Base-by-base conservation (phyloP, 2,888 invertebrate genomes). In the Amphimallon solstitiale region DNA sequence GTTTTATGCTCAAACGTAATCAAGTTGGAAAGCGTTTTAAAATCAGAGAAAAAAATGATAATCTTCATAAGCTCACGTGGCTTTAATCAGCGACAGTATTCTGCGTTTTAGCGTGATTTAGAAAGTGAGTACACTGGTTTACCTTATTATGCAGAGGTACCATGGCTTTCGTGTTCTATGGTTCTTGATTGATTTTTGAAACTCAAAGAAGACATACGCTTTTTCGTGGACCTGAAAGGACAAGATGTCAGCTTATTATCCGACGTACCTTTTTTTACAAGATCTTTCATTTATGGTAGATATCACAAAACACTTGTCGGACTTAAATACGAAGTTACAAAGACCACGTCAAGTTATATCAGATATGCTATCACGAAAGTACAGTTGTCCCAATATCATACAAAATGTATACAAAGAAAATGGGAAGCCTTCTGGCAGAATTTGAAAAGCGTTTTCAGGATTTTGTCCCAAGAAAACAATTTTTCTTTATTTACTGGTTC, bases 131-230 rank as follows among this genome's bases (percentile, higher is more conserved):
- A 70, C 71, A 71, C 68, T 14, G 69, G 69, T 65, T 68, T 71
- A 56, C 68, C 66, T n/a, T 73, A 70, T 68, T 71, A 72, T 69
- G 69, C 69, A 60, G 70, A 70, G 62, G 69, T 72, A 65, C 68
- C 70, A 66, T 70, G 71, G 69, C 52, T 72, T 69, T 71, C 66
- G 38, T 68, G 66, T 52, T 70, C 69, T 61, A 71, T 73, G 67
- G 56, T 73, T 71, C 68, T 72, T 51, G 69, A 74, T 69, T 66
- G 68, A 67, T 70, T 70, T 59, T 70, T 68, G 68, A 63, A n/a
- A n/a, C n/a, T n/a, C n/a, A n/a, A n/a, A n/a, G n/a, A 67, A 61
- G 67, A 66, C 61, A 49, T 67, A 62, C 63, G 46, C 29, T 62
- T 38, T 14, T 66, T 66, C 23, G 51, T 66, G 35, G 52, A 12